Percentiles rank a stretch among this genome's conserved stretches.
These are phyloP conservation scores for Phania funesta DNA, from an alignment of 2,888 invertebrate genomes.

Conservation along the genomic window DNA sequence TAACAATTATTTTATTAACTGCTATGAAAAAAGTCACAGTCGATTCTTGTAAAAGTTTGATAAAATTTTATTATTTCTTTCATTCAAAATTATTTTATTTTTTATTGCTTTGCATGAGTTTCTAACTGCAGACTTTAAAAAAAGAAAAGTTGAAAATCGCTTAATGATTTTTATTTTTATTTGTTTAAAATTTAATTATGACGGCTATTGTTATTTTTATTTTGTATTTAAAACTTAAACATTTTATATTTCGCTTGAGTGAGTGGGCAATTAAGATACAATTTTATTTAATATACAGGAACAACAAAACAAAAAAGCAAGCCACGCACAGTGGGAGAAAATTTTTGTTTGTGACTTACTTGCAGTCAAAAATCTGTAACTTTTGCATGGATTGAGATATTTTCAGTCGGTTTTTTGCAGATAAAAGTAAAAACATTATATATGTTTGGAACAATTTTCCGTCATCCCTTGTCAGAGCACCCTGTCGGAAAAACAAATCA, in stretches of 20 bases:
- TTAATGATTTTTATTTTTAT: constrained; percentile 4
- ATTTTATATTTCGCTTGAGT: constrained; percentile 27
- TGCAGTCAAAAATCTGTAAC: too few relatives aligned
- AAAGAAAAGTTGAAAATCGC: not conserved
- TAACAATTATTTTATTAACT: too few relatives aligned
- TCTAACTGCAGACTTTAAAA: constrained; percentile 39
- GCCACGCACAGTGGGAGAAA: too few relatives aligned
- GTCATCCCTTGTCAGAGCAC: too few relatives aligned
- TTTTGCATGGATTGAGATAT: too few relatives aligned
- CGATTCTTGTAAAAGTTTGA: not conserved
- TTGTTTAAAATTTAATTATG: not conserved
- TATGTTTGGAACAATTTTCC: too few relatives aligned
- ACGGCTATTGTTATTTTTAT: not conserved
- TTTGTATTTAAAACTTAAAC: constrained; percentile 32
- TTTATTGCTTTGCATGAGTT: constrained; percentile 36
- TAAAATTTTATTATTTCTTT: not conserved
- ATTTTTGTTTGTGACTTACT: too few relatives aligned
- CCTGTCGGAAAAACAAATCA: too few relatives aligned
- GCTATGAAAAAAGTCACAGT: too few relatives aligned
- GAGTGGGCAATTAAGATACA: constrained; percentile 67
- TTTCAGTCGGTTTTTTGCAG: too few relatives aligned
- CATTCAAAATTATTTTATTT: not conserved
- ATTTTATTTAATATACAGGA: constrained; percentile 52
- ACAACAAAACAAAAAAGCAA: not conserved
- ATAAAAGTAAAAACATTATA: too few relatives aligned